Base-by-base conservation (phyloP, 2,113 vertebrate species). In the Rhinichthys klamathensis region DNA sequence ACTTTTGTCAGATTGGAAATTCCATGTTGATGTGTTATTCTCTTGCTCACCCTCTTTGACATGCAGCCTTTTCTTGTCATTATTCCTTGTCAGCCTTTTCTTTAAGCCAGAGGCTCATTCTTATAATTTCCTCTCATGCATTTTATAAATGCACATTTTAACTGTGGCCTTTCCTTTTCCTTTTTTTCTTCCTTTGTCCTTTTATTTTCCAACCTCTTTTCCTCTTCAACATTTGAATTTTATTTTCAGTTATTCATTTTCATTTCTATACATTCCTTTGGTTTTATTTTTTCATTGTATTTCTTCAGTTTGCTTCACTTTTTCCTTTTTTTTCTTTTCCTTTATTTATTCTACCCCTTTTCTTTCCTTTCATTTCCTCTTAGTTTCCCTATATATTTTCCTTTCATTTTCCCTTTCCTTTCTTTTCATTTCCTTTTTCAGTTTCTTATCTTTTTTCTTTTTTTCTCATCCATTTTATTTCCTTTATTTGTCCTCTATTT, bases 1-100 rank as follows among this genome's bases (percentile, higher is more conserved):
- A 75, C 32, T 58, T 25, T 80, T 79, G 84, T 85, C 84, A 86
- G 77, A 65, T 58, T 85, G 51, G 65, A 80, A 87, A 81, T 65
- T 83, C 78, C 32, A 4, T 69, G 54, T 73, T 32, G 61, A 56
- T 44, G 79, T 27, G 32, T 23, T 86, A 35, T 75, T 56, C n/a
- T 49, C 74, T 76, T 8, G 70, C 70, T 44, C 69, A n/a, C 38
- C 6, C 70, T 56, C 75, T 80, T n/a, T 56, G 27, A 81, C 60
- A 38, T 21, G 46, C 60, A 41, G 15, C 1, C 51, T 44, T 56
- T 60, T 72, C 51, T 72, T 73, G 77, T 69, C 16, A 38, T 80
- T 80, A 51, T 15, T n/a, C 65, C 49, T 73, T 80, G 38, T 58
- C 12, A 85, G 18, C 1, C 67, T 85, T 84, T 32, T 78, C n/a